Evolutionary conservation across 2,797 vertebrate genomes (phyloP).

Genomic region (Megaceryle alcyon): DNA sequence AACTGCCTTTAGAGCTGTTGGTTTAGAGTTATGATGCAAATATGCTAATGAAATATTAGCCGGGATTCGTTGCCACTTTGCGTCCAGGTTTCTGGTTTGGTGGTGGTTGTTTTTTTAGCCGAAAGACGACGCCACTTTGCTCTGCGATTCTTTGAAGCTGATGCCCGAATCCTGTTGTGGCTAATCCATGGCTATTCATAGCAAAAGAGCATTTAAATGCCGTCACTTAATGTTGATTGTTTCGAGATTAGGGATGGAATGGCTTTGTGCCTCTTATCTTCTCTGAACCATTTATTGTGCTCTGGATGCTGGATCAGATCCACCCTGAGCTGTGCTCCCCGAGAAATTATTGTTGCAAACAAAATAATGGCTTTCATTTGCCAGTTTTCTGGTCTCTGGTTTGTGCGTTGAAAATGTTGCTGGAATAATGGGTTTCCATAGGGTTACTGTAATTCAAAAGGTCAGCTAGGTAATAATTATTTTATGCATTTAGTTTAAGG

Average conservation of each 20-base stretch:
- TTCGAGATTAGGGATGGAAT: constrained; percentile 41
- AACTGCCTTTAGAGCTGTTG: background rate
- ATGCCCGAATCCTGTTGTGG: background rate
- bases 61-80: background rate
- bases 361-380: constrained; percentile 26
- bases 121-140: background rate
- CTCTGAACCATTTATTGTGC: constrained; percentile 23
- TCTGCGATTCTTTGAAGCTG: background rate
- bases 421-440: constrained; percentile 8
- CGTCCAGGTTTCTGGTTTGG: background rate
- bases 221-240: constrained; percentile 47
- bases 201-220: constrained; percentile 35
- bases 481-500: background rate
- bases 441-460: constrained; percentile 47
- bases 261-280: constrained; percentile 52
- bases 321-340: background rate
- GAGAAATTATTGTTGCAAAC: constrained; percentile 8
- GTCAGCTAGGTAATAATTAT: constrained; percentile 15
- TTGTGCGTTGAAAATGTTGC: constrained; percentile 11
- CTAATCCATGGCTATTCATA: constrained; percentile 34
- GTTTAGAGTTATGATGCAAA: background rate
- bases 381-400: background rate
- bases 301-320: constrained; percentile 22
- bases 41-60: background rate
- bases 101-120: background rate